Conservation (phyloP, 2,113 vertebrate genomes). For the Furnarius figulus region DNA sequence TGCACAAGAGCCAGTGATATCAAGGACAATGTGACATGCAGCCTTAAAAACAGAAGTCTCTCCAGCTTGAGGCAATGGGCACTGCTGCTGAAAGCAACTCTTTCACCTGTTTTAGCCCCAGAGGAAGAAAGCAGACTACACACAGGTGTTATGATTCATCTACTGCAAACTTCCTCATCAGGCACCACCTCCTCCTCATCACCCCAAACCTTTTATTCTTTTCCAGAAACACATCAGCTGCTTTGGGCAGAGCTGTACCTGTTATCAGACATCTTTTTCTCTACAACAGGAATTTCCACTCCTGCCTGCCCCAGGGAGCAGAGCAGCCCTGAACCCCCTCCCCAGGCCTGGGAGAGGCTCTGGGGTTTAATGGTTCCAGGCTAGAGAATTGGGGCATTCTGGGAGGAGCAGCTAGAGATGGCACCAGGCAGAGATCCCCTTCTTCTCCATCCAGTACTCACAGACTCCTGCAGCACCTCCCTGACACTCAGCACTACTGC, state of each 20-base stretch:
- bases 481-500: background rate
- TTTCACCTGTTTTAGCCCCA: background rate
- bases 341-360: background rate
- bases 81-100: background rate
- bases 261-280: background rate
- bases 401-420: background rate
- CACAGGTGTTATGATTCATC: background rate
- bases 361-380: background rate
- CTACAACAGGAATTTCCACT: background rate
- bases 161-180: background rate
- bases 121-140: background rate
- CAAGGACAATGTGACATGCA: background rate
- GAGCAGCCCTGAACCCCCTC: background rate
- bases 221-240: background rate
- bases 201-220: background rate
- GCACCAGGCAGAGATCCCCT: background rate
- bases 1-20: background rate
- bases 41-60: background rate
- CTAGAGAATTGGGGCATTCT: background rate
- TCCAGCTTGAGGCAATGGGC: background rate
- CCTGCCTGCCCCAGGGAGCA: background rate
- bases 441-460: rapidly evolving
- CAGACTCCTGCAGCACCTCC: background rate
- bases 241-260: background rate
- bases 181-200: background rate